A percentile compares a stretch with the other conserved stretches of the same genome.
These are phyloP conservation scores for Lamellibrachia luymesi DNA, from an alignment of 1,140 invertebrate genomes.

Conservation along the genomic window DNA sequence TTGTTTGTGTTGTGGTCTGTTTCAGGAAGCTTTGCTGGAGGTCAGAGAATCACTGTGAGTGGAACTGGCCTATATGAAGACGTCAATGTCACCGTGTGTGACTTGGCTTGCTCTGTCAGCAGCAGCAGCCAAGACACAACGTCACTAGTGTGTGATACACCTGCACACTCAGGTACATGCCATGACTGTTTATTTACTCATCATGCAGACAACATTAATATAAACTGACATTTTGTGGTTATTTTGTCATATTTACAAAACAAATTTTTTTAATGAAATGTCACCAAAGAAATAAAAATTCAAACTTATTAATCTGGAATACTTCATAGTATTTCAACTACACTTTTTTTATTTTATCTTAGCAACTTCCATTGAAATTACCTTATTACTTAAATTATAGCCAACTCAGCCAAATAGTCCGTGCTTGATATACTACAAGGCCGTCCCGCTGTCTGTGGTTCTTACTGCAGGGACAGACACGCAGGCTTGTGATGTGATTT, in stretches of 20 bases:
- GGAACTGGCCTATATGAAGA: constrained; percentile 21
- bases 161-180: background rate
- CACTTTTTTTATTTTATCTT: no score
- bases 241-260: no score
- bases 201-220: background rate
- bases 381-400: no score
- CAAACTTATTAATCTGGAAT: background rate
- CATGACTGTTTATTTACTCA: background rate
- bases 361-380: no score
- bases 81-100: constrained; percentile 20
- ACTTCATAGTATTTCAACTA: no score
- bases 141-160: constrained; percentile 12
- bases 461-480: background rate
- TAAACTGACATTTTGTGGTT: no score
- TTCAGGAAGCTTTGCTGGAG: constrained; percentile 24
- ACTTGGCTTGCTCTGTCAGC: constrained; percentile 18
- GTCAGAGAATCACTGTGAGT: constrained; percentile 18
- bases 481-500: background rate
- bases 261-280: no score
- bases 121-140: constrained; percentile 7
- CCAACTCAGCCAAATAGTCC: no score
- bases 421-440: no score
- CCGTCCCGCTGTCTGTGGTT: no score
- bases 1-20: background rate
- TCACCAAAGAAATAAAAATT: no score